phyloP scores from a whole-genome alignment of 2,797 vertebrate genomes.

The Thamnophis elegans region DNA sequence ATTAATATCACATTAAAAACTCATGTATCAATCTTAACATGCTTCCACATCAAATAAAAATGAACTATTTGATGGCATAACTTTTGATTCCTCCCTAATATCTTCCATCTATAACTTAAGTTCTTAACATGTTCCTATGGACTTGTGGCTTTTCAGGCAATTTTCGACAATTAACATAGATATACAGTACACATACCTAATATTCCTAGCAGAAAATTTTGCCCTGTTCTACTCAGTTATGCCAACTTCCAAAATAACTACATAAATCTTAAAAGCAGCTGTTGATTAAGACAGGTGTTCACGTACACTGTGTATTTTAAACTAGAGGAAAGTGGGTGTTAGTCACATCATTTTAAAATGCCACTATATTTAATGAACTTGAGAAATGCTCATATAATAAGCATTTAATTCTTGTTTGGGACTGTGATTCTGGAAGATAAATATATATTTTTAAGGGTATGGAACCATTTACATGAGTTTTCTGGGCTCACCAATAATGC shows the following conservation, averaged over 20 bases:
- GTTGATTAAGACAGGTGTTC: neutral
- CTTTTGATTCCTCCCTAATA: neutral
- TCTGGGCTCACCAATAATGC: constrained; percentile 7
- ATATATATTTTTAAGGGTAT: neutral
- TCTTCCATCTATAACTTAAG: neutral
- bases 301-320: neutral
- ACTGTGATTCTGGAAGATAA: neutral
- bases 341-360: neutral
- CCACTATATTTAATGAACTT: neutral
- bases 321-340: neutral
- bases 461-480: constrained; percentile 12
- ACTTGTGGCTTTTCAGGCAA: neutral
- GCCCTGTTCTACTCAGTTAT: neutral
- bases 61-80: neutral
- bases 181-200: neutral
- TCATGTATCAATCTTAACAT: neutral
- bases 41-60: neutral
- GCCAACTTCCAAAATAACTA: neutral
- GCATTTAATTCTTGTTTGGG: neutral
- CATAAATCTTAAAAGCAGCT: constrained; percentile 9
- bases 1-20: neutral
- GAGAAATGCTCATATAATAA: neutral
- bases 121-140: neutral
- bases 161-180: neutral
- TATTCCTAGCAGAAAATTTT: neutral